phyloP scores from a whole-genome alignment of 2,888 invertebrate genomes.

The Eupithecia subfuscata region DNA sequence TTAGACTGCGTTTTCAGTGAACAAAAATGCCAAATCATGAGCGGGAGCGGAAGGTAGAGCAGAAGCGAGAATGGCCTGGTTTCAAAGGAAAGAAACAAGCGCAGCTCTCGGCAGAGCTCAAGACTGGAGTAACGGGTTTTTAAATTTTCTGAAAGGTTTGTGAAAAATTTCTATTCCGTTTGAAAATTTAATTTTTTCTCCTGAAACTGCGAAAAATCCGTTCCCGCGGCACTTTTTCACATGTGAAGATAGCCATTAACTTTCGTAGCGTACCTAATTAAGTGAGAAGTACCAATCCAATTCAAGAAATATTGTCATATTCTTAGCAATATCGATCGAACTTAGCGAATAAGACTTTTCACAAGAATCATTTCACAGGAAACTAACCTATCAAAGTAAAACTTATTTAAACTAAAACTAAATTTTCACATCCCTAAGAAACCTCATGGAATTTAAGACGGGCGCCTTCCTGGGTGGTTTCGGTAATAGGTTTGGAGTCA shows the following conservation, averaged over 20 bases:
- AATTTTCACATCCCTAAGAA: not conserved
- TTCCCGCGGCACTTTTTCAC: too few species aligned
- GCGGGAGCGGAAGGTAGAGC: not conserved
- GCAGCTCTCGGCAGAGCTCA: not conserved
- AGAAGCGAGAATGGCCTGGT: not conserved
- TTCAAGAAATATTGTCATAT: not conserved
- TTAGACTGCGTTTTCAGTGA: not conserved
- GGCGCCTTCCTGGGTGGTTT: slow-evolving; percentile 7
- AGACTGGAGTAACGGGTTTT: not conserved
- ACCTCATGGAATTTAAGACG: slow-evolving; percentile 12
- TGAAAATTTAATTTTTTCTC: too few species aligned
- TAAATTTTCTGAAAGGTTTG: too few species aligned
- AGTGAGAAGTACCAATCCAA: not conserved
- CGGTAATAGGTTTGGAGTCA: slow-evolving; percentile 11
- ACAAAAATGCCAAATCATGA: not conserved
- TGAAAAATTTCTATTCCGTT: too few species aligned
- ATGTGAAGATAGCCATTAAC: too few species aligned
- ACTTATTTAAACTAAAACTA: not conserved
- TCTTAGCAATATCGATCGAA: not conserved
- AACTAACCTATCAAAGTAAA: too few species aligned
- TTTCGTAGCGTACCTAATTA: not conserved
- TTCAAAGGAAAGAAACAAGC: not conserved
- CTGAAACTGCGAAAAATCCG: too few species aligned
- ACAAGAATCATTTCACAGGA: too few species aligned
- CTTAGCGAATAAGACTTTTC: not conserved